Evolutionary conservation across 2,113 vertebrate genomes (phyloP).

Genomic region (Chlorodrepanis virens): DNA sequence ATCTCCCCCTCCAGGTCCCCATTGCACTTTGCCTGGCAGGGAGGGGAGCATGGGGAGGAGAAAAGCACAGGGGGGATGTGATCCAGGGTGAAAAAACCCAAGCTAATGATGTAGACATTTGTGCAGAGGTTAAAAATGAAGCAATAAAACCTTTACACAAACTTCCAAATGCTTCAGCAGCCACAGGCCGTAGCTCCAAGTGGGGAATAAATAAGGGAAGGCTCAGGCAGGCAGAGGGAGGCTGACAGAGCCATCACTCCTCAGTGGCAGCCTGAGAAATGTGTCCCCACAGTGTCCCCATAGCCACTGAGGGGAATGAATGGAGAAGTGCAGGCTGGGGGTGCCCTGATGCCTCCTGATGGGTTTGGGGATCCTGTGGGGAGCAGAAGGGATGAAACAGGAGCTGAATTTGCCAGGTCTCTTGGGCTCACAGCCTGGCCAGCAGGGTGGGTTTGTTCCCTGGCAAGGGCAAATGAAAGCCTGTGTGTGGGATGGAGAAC

Average conservation of each 20-base stretch:
- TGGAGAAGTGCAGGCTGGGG: rapidly evolving
- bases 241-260: conserved; percentile 14
- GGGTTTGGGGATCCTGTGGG: neutral
- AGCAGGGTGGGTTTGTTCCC: neutral
- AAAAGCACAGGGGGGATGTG: neutral
- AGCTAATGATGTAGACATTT: neutral
- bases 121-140: conserved; percentile 50
- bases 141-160: conserved; percentile 20
- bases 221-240: neutral
- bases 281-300: neutral
- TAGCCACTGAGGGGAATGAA: rapidly evolving
- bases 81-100: neutral
- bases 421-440: neutral
- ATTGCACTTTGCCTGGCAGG: neutral
- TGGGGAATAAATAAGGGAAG: neutral
- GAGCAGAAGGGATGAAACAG: neutral
- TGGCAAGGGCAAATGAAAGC: neutral
- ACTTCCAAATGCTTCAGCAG: neutral
- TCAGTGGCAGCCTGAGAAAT: neutral
- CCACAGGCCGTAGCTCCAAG: neutral
- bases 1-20: neutral
- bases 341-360: neutral
- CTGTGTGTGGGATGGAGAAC: neutral
- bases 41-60: neutral
- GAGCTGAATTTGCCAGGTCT: neutral